Evolutionary conservation across 1,140 invertebrate species (phyloP), one percentile per base, ranked within the genome.

Genomic region (Hormaphis cornu): DNA sequence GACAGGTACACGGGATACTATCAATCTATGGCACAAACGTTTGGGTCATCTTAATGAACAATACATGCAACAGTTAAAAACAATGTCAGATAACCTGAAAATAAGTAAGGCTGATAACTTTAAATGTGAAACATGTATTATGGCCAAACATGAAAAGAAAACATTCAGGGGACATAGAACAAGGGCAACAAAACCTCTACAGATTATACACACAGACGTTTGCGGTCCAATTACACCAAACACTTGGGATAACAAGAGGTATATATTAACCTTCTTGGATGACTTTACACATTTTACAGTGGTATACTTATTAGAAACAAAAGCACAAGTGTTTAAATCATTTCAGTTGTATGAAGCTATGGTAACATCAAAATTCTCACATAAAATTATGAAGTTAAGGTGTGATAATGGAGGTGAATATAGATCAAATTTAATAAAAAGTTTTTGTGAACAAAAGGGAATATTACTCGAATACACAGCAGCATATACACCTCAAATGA

Each of bases 201-300:
- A 78, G 69, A 50, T 77, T 54, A 72, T 79, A 53, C 75, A 77
- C 59, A 74, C 72, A 37, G 77, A 78, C 72, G 73, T 77, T 0
- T 78, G 75, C 74, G 76, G 76, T 46, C 76, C 75, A 26, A 76
- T 79, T 26, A 73, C 69, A 52, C 75, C 74, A 66, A 20, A 33
- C 26, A 74, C 75, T 8, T 69, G 44, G 33, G 73, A 78, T 54
- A 73, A 74, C 28, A 56, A 73, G 26, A 74, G 72, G 35, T 79
- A 78, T 72, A 77, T 78, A 74, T 70, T 77, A n/a, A 75, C 74
- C 20, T 78, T 78, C 35, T 76, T 75, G 48, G 78, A 79, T 71
- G 75, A 78, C 72, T 79, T 58, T 72, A 76, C 75, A n/a, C 73
- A 76, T 73, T 77, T 76, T 72, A 69, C 66, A 12, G 59, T 74